Percentiles rank a stretch among this genome's conserved stretches.
Evolutionary conservation across 2,113 vertebrate species (phyloP).

Genomic region (Mungos mungo): DNA sequence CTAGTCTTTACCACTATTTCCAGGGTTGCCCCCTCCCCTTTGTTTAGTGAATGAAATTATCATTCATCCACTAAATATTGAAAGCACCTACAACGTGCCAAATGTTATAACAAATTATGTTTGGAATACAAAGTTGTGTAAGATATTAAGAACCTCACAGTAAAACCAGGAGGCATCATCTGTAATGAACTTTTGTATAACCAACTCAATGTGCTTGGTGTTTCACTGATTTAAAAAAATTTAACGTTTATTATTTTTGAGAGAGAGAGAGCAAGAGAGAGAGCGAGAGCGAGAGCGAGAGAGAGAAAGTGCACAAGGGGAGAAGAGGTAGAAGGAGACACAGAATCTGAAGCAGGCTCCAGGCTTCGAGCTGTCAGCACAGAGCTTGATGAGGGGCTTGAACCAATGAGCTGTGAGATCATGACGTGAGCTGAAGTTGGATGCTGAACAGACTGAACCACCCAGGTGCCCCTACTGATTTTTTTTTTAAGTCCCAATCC

Average conservation of each 20-base stretch:
- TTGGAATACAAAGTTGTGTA: not conserved
- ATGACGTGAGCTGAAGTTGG: too few relatives aligned
- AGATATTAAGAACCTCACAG: not conserved
- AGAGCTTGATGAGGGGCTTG: too few relatives aligned
- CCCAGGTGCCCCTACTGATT: too few relatives aligned
- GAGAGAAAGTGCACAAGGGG: too few relatives aligned
- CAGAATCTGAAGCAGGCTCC: too few relatives aligned
- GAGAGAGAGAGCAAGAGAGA: too few relatives aligned
- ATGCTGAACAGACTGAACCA: too few relatives aligned
- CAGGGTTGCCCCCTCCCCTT: not conserved
- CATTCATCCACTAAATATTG: not conserved
- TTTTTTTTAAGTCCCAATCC: not conserved
- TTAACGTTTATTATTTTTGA: too few relatives aligned
- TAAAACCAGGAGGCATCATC: not conserved
- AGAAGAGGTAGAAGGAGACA: too few relatives aligned
- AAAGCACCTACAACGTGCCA: not conserved
- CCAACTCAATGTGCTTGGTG: not conserved
- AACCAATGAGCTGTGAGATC: too few relatives aligned
- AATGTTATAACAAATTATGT: not conserved
- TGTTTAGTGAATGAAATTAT: not conserved
- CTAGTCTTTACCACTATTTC: not conserved
- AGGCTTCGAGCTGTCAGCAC: too few relatives aligned
- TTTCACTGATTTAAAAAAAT: not conserved
- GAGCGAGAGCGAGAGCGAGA: too few relatives aligned
- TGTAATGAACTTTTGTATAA: not conserved